Percentiles rank a stretch among this genome's conserved stretches.
Conservation (phyloP, 2,888 invertebrate genomes). For the Salticus scenicus region DNA sequence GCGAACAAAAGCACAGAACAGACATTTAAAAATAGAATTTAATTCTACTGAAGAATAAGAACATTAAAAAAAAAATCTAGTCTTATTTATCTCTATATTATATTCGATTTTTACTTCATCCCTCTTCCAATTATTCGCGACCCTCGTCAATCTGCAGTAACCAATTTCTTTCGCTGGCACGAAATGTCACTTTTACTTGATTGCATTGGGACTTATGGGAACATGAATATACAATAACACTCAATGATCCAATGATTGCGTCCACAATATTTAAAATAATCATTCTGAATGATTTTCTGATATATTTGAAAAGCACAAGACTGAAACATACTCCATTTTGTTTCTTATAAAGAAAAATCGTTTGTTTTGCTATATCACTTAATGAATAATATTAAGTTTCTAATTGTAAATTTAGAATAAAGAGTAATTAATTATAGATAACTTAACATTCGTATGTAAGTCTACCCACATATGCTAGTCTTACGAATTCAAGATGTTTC, state of each 20-base stretch:
- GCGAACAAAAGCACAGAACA: too few species aligned
- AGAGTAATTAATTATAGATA: too few species aligned
- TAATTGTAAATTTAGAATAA: too few species aligned
- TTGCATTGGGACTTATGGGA: slow-evolving; percentile 47
- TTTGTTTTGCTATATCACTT: background rate
- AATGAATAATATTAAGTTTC: too few species aligned
- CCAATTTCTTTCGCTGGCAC: slow-evolving; percentile 25
- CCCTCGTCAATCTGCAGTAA: slow-evolving; percentile 24
- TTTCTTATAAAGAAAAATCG: slow-evolving; percentile 18
- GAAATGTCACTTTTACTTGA: slow-evolving; percentile 48
- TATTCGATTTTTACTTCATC: too few species aligned
- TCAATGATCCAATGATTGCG: slow-evolving; percentile 61
- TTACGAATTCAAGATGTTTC: too few species aligned
- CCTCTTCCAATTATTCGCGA: background rate
- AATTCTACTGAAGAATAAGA: too few species aligned
- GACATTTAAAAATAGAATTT: too few species aligned
- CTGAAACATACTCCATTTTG: background rate
- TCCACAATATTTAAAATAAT: background rate
- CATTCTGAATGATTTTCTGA: background rate
- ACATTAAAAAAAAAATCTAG: too few species aligned
- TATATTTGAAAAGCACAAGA: background rate
- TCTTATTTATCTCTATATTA: too few species aligned
- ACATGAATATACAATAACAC: slow-evolving; percentile 46
- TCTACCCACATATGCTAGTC: too few species aligned
- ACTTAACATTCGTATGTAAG: too few species aligned